Evolutionary conservation across 92 coral and sea anemone genomes (phyloP).

Genomic region (Diadumene lineata): DNA sequence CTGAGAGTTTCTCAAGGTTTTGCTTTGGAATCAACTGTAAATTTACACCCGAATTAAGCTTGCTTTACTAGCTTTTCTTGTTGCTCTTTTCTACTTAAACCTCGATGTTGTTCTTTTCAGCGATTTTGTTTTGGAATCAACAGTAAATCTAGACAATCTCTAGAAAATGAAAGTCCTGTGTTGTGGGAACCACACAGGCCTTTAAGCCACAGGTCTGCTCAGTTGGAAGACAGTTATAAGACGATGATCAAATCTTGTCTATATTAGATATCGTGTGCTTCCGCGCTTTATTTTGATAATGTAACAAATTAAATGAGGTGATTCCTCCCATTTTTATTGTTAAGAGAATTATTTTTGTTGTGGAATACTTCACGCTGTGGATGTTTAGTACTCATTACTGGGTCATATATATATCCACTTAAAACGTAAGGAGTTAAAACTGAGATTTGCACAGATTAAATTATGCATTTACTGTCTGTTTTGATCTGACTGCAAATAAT

Average conservation of each 20-base stretch:
- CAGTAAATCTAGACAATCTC: too few relatives aligned
- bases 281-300: constrained; percentile 6
- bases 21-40: too few relatives aligned
- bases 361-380: background rate
- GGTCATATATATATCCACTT: background rate
- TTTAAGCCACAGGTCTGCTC: constrained; percentile 9
- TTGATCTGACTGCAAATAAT: too few relatives aligned
- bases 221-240: constrained; percentile 6
- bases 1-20: too few relatives aligned
- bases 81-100: too few relatives aligned
- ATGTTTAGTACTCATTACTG: background rate
- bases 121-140: constrained; percentile 1
- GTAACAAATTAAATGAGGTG: background rate
- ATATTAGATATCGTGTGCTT: constrained; percentile 14
- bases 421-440: background rate
- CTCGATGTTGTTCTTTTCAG: constrained; percentile 24
- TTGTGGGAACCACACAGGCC: background rate
- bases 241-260: constrained; percentile 24
- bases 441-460: background rate
- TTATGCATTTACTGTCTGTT: background rate
- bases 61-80: too few relatives aligned
- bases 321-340: constrained; percentile 13
- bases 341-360: too few relatives aligned
- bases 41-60: too few relatives aligned
- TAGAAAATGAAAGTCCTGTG: constrained; percentile 14